These are phyloP conservation scores for Drosophila tsacasi DNA, from an alignment of 1,140 invertebrate genomes.

Conservation along the genomic window DNA sequence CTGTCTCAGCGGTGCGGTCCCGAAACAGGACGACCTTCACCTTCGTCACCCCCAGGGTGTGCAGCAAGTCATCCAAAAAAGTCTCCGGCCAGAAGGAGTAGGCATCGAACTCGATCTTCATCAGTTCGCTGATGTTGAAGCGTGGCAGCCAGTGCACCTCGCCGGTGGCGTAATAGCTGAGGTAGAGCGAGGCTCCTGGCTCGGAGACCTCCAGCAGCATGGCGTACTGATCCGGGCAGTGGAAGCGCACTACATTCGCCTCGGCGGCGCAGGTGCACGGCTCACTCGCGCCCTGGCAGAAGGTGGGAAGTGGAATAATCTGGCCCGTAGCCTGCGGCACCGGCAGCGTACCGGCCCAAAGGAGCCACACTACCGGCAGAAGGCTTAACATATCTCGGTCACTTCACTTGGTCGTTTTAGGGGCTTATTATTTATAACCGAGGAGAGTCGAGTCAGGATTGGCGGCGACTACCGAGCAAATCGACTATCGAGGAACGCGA, in stretches of 20 bases:
- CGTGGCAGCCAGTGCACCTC: slow-evolving; percentile 49
- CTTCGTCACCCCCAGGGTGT: slow-evolving; percentile 39
- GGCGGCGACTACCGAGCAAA: not conserved
- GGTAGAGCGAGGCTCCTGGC: slow-evolving; percentile 48
- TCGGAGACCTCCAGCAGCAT: slow-evolving; percentile 68
- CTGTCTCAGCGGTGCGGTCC: slow-evolving; percentile 54
- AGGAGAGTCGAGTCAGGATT: not conserved
- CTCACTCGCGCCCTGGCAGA: slow-evolving; percentile 39
- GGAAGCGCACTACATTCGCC: slow-evolving; percentile 59
- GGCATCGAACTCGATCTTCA: slow-evolving; percentile 66
- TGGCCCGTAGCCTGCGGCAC: slow-evolving; percentile 16
- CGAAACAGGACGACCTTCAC: slow-evolving; percentile 56
- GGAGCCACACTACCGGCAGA: slow-evolving; percentile 38
- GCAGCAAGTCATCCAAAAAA: slow-evolving; percentile 51
- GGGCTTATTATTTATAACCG: slow-evolving; percentile 37
- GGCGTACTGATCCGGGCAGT: slow-evolving; percentile 62
- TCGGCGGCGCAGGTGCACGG: slow-evolving; percentile 64
- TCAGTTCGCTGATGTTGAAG: slow-evolving; percentile 53
- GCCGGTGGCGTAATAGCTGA: slow-evolving; percentile 58
- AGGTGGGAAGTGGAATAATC: slow-evolving; percentile 63
- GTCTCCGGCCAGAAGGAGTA: slow-evolving; percentile 60
- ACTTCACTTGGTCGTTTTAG: slow-evolving; percentile 30
- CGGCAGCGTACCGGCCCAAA: slow-evolving; percentile 16
- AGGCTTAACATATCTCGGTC: slow-evolving; percentile 39
- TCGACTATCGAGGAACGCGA: not conserved